Evolutionary conservation across 37 sponge, comb jelly and placozoan genomes (phyloP).

Genomic region (Diacarnus erythraeanus): DNA sequence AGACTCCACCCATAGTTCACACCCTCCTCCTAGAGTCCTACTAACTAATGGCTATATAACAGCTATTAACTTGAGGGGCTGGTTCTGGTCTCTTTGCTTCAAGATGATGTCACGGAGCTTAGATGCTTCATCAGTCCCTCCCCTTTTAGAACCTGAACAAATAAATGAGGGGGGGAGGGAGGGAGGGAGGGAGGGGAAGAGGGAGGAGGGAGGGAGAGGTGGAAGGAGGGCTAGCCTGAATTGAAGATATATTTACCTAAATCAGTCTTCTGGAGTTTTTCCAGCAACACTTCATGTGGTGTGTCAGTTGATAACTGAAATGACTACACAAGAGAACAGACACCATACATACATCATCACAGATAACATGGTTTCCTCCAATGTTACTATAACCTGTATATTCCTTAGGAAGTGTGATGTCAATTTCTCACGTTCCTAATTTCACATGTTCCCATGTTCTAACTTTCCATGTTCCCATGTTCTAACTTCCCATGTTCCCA

Average conservation of each 20-base stretch:
- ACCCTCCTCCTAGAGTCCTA: too few relatives aligned
- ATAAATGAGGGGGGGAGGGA: not conserved
- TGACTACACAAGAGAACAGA: constrained; percentile 17
- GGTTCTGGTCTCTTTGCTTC: constrained; percentile 40
- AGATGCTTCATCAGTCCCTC: constrained; percentile 38
- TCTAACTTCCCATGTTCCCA: too few relatives aligned
- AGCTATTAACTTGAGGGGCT: constrained; percentile 43
- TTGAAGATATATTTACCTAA: not conserved
- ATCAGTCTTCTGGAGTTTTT: constrained; percentile 43
- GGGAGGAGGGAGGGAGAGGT: not conserved
- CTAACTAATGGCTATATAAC: too few relatives aligned
- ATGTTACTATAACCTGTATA: too few relatives aligned
- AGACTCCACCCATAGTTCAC: not conserved
- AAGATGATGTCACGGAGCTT: constrained; percentile 52
- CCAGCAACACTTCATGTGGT: constrained; percentile 61
- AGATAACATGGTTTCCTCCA: too few relatives aligned
- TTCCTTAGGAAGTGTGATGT: too few relatives aligned
- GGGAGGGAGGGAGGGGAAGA: not conserved
- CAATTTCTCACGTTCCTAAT: too few relatives aligned
- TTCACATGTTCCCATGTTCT: too few relatives aligned
- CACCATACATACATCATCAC: not conserved
- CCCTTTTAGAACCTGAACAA: constrained; percentile 24
- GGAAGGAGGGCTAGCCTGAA: not conserved
- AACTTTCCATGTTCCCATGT: too few relatives aligned
- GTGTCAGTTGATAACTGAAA: constrained; percentile 43